Base-by-base conservation (phyloP, 1,140 invertebrate genomes). In the Callitettix versicolor region DNA sequence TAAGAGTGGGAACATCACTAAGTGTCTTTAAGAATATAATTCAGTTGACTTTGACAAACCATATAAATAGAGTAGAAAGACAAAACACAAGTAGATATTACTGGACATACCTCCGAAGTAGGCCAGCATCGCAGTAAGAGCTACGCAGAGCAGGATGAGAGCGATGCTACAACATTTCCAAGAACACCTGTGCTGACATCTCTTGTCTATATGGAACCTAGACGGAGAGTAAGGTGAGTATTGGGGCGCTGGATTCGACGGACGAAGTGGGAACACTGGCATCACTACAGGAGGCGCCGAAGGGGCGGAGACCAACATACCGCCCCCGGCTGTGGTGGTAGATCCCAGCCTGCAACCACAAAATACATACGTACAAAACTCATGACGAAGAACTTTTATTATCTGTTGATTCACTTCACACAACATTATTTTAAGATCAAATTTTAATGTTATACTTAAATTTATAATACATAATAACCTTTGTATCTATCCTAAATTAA, bases 21-120 rank as follows among this genome's bases (percentile, higher is more conserved):
- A n/a, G n/a, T n/a, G n/a, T n/a, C n/a, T n/a, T n/a, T n/a, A n/a
- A n/a, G n/a, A n/a, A n/a, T n/a, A n/a, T n/a, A n/a, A n/a, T n/a
- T n/a, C n/a, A n/a, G n/a, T n/a, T n/a, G n/a, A n/a, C n/a, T n/a
- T n/a, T n/a, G n/a, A n/a, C n/a, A n/a, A n/a, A n/a, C n/a, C n/a
- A n/a, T n/a, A n/a, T n/a, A n/a, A n/a, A n/a, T n/a, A n/a, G n/a
- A n/a, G n/a, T n/a, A n/a, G n/a, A n/a, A n/a, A n/a, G n/a, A n/a
- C n/a, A n/a, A n/a, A n/a, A n/a, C n/a, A n/a, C n/a, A n/a, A n/a
- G n/a, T n/a, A n/a, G n/a, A n/a, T n/a, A n/a, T n/a, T n/a, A n/a
- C n/a, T n/a, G n/a, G n/a, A 79, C 84, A 85, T 79, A 95, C 93
- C 86, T 78, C 88, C 89, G 74, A 95, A 93, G 75, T 95, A 96